phyloP scores from a whole-genome alignment of 2,888 invertebrate species.

The Coelogynopora nodosa region DNA sequence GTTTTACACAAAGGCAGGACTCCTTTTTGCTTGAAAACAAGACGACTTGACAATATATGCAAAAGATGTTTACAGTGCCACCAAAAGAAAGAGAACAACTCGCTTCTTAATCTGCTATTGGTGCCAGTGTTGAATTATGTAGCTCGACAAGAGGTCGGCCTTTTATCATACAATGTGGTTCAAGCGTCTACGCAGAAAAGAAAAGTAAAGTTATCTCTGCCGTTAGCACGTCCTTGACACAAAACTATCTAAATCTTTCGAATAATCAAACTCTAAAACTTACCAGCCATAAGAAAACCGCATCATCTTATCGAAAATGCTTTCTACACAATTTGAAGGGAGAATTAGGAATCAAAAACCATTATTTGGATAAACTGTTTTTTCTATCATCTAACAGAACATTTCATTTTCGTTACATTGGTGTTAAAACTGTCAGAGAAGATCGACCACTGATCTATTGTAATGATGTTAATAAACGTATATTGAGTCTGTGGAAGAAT shows the following conservation, averaged over 20 bases:
- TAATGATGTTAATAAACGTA: background rate
- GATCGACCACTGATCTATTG: background rate
- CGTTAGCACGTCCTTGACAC: background rate
- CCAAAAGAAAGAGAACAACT: background rate
- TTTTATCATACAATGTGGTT: background rate
- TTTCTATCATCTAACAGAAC: background rate
- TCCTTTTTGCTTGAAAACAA: background rate
- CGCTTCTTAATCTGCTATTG: background rate
- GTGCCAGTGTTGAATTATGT: background rate
- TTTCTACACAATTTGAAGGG: background rate
- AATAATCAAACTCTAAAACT: background rate
- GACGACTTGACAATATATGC: background rate
- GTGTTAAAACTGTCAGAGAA: background rate
- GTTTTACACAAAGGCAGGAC: background rate
- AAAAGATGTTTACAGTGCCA: background rate
- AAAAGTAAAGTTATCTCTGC: background rate
- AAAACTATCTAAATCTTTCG: background rate
- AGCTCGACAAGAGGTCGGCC: background rate
- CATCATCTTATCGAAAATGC: background rate
- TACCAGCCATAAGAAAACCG: background rate
- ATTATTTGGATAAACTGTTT: background rate
- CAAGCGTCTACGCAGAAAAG: background rate
- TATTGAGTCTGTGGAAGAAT: background rate
- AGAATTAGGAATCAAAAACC: background rate
- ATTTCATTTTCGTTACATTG: background rate